phyloP scores from a whole-genome alignment of 2,888 invertebrate species.

The Blastobasis lacticolella region DNA sequence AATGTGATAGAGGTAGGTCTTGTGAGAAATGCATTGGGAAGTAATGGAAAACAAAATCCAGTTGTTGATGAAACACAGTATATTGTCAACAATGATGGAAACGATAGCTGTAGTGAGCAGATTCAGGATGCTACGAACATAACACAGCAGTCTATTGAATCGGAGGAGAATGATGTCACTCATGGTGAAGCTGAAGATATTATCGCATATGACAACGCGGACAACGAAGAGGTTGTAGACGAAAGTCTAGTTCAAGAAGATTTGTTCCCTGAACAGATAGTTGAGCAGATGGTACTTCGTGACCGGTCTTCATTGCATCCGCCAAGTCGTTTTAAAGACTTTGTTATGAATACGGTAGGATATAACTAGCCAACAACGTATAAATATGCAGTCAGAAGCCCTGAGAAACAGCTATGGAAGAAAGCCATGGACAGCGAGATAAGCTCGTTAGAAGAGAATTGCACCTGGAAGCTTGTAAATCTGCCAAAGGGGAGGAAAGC shows the following conservation, averaged over 20 bases:
- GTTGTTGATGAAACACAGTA: too few relatives aligned
- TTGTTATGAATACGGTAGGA: too few relatives aligned
- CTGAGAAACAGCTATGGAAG: slow-evolving; percentile 10
- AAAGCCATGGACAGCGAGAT: slow-evolving; percentile 22
- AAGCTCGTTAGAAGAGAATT: slow-evolving; percentile 16
- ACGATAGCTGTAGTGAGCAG: too few relatives aligned
- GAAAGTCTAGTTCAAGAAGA: too few relatives aligned
- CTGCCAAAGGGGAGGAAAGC: slow-evolving; percentile 15
- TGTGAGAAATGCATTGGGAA: too few relatives aligned
- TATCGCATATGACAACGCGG: not conserved
- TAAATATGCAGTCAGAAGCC: slow-evolving; percentile 5
- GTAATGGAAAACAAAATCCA: too few relatives aligned
- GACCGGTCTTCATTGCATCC: not conserved
- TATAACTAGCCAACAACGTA: slow-evolving; percentile 1
- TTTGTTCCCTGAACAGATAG: too few relatives aligned
- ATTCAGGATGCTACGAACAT: too few relatives aligned
- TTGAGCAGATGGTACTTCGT: not conserved
- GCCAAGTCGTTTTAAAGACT: slow-evolving; percentile 1
- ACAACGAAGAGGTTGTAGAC: too few relatives aligned
- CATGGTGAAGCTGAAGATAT: not conserved
- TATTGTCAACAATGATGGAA: too few relatives aligned
- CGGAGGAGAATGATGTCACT: not conserved
- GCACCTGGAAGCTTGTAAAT: slow-evolving; percentile 18
- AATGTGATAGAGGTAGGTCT: too few relatives aligned
- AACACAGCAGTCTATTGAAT: not conserved